phyloP scores from a whole-genome alignment of 2,888 invertebrate species.

The Callyntrura sp. region DNA sequence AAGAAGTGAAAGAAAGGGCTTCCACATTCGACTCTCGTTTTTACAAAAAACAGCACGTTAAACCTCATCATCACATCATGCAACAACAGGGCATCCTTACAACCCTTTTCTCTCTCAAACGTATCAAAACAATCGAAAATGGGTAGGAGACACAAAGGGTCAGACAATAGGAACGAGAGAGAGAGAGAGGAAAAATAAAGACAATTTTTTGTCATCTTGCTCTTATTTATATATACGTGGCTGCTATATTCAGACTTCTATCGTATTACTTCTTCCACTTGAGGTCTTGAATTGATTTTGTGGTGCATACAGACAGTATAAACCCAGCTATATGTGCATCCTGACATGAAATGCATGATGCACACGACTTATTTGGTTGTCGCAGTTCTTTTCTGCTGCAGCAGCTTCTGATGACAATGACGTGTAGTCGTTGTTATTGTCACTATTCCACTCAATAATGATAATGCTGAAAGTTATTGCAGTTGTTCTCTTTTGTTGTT shows the following conservation, averaged over 20 bases:
- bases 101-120: constrained; percentile 68
- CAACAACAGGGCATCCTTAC: constrained; percentile 11
- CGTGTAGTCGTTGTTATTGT: constrained; percentile 43
- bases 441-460: constrained; percentile 57
- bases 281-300: constrained; percentile 36
- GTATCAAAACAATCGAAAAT: constrained; percentile 67
- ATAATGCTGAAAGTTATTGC: constrained; percentile 70
- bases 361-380: constrained; percentile 59
- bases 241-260: no score
- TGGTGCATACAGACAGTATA: constrained; percentile 4
- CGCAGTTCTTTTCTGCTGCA: constrained; percentile 23
- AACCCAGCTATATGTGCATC: background rate
- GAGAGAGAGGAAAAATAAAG: constrained; percentile 18
- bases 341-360: constrained; percentile 47
- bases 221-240: constrained; percentile 15
- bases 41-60: constrained; percentile 47
- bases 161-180: constrained; percentile 35
- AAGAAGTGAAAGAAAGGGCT: background rate
- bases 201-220: constrained; percentile 64
- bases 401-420: background rate
- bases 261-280: constrained; percentile 9
- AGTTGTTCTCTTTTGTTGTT: constrained; percentile 74
- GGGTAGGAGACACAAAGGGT: constrained; percentile 49
- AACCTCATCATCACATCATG: constrained; percentile 55
- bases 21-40: constrained; percentile 22